phyloP scores from a whole-genome alignment of 2,113 vertebrate genomes.

The Pedetes capensis region DNA sequence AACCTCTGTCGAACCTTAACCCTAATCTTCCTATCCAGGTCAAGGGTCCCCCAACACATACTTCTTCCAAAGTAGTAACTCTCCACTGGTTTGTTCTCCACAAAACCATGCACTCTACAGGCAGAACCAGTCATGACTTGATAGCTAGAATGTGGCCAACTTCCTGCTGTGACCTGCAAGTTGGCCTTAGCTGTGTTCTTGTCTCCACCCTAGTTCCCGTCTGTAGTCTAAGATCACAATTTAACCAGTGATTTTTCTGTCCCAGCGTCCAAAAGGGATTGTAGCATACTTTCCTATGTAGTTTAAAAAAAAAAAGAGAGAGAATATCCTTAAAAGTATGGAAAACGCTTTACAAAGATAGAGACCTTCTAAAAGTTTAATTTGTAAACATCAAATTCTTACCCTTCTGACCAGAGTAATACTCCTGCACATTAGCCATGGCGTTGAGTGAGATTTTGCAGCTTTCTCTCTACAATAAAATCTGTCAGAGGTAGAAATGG shows the following conservation, averaged over 20 bases:
- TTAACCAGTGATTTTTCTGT: constrained; percentile 8
- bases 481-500: neutral
- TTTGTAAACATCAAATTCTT: constrained; percentile 37
- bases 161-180: neutral
- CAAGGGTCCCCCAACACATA: neutral
- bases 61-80: neutral
- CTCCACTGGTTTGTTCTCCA: neutral
- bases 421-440: neutral
- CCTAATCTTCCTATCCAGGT: neutral
- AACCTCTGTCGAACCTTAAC: neutral
- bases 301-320: constrained; percentile 40
- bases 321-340: neutral
- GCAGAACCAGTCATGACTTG: neutral
- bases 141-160: neutral
- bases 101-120: constrained; percentile 24
- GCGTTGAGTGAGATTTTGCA: neutral
- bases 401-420: neutral
- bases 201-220: neutral
- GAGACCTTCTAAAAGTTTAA: neutral
- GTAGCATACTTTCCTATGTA: neutral
- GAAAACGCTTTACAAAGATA: constrained; percentile 2
- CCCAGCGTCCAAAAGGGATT: neutral
- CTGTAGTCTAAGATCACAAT: neutral
- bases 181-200: constrained; percentile 6
- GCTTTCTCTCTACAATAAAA: neutral